phyloP scores from a whole-genome alignment of 2,888 invertebrate genomes.

The Globia sparganii region DNA sequence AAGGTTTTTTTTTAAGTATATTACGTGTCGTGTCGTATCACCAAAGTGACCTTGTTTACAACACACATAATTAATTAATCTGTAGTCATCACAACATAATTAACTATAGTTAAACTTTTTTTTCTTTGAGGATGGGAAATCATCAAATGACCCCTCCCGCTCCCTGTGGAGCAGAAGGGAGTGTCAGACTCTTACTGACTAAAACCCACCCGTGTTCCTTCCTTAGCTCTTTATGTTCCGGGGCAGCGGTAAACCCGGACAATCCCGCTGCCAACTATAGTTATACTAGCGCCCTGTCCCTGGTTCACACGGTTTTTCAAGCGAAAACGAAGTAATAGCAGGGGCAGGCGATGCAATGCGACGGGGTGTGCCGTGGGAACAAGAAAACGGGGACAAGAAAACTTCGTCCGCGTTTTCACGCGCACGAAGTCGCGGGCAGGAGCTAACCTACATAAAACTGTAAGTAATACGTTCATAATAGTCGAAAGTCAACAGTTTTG shows the following conservation, averaged over 20 bases:
- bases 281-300: background rate
- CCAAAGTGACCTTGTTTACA: conserved; percentile 26
- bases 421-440: background rate
- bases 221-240: no score
- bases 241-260: no score
- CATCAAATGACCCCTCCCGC: no score
- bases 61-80: background rate
- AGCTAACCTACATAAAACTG: background rate
- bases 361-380: background rate
- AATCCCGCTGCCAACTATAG: no score
- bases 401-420: no score
- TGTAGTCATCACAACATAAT: background rate
- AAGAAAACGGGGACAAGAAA: background rate
- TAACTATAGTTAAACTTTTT: background rate
- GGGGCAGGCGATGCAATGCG: background rate
- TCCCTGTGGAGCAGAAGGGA: no score
- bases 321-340: background rate
- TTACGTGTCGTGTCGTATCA: background rate
- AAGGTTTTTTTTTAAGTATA: conserved; percentile 37
- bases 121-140: no score
- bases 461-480: conserved; percentile 11
- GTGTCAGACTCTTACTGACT: no score
- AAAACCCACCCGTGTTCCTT: no score
- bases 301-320: background rate
- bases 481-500: conserved; percentile 20